Percentiles rank a stretch among this genome's conserved stretches.
These are phyloP conservation scores for Anolis apletophallus DNA, from an alignment of 2,797 vertebrate species.

Conservation along the genomic window DNA sequence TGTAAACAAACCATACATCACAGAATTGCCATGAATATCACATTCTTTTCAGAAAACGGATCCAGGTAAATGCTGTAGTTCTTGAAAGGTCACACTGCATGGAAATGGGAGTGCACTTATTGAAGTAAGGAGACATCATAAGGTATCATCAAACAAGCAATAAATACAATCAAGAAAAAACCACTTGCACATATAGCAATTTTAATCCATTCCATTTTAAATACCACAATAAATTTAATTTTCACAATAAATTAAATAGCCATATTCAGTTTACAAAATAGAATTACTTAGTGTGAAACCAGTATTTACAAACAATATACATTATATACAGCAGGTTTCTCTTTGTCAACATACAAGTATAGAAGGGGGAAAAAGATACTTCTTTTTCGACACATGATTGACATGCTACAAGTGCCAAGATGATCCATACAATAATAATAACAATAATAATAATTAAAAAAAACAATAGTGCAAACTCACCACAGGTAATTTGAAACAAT, in stretches of 20 bases:
- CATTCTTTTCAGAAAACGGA: background rate
- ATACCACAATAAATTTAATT: conserved; percentile 87
- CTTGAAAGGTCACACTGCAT: background rate
- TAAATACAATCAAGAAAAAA: conserved; percentile 57
- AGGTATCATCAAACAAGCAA: background rate
- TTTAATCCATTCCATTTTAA: conserved; percentile 88
- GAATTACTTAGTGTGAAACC: conserved; percentile 87
- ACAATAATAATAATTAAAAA: conserved; percentile 8
- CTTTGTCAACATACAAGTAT: conserved; percentile 71
- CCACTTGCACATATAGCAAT: conserved; percentile 77
- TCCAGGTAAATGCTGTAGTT: background rate
- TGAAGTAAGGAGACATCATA: conserved; percentile 10
- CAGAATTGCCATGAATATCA: background rate
- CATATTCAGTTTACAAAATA: conserved; percentile 89
- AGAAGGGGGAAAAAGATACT: conserved; percentile 68
- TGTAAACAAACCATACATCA: background rate
- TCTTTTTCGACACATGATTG: conserved; percentile 68
- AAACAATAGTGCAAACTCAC: conserved; percentile 84
- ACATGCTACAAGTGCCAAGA: conserved; percentile 80
- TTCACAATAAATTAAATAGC: conserved; percentile 88
- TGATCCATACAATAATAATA: conserved; percentile 63
- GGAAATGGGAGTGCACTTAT: background rate
- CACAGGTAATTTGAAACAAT: conserved; percentile 78
- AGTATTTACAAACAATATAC: conserved; percentile 85
- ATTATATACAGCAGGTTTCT: conserved; percentile 81